phyloP scores from a whole-genome alignment of 2,113 vertebrate species.

The Orycteropus afer region DNA sequence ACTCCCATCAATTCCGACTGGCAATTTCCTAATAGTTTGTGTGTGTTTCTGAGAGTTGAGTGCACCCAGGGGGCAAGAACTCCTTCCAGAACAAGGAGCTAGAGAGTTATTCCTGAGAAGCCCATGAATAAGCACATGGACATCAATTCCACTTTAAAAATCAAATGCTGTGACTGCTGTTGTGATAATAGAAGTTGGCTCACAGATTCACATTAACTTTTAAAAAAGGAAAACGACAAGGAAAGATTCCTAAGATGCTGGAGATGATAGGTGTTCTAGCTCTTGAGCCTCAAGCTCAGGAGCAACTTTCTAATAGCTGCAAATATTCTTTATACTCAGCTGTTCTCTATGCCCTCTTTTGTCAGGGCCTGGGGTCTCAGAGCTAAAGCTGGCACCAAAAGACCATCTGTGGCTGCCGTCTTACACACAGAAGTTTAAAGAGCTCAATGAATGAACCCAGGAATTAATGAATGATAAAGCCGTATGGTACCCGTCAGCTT shows the following conservation, averaged over 20 bases:
- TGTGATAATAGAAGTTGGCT: neutral
- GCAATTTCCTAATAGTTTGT: neutral
- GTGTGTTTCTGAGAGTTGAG: neutral
- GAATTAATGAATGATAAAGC: slow-evolving; percentile 86
- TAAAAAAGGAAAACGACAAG: neutral
- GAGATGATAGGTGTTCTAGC: neutral
- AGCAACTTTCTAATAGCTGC: slow-evolving; percentile 71
- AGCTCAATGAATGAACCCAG: slow-evolving; percentile 85
- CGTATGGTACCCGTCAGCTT: slow-evolving; percentile 81
- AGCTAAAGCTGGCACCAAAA: slow-evolving; percentile 83
- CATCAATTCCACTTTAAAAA: neutral
- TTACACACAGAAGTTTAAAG: slow-evolving; percentile 85
- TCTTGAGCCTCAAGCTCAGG: neutral
- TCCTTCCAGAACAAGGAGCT: neutral
- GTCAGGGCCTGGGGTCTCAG: slow-evolving; percentile 78
- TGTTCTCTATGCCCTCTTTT: slow-evolving; percentile 80
- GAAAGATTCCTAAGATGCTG: neutral
- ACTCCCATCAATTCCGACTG: neutral
- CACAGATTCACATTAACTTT: neutral
- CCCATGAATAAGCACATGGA: neutral
- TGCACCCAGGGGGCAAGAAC: neutral
- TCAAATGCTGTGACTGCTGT: neutral
- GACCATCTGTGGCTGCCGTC: slow-evolving; percentile 84
- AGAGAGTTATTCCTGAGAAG: neutral
- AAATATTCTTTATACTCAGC: slow-evolving; percentile 81